A percentile compares a stretch with the other conserved stretches of the same genome.
Evolutionary conservation across 2,113 vertebrate species (phyloP).

Genomic region (Hippocampus barbouri): DNA sequence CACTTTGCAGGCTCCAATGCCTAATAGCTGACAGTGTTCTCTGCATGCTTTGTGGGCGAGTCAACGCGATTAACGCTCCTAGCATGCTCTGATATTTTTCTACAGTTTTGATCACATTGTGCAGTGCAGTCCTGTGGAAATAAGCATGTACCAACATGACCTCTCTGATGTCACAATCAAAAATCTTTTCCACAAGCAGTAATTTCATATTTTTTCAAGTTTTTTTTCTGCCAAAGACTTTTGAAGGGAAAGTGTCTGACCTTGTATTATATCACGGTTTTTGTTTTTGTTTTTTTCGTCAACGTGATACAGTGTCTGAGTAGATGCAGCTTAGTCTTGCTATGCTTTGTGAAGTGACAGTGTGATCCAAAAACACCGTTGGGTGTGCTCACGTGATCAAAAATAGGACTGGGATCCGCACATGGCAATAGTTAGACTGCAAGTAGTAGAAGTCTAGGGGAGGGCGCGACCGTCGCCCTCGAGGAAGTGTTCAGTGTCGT

Average conservation of each 20-base stretch:
- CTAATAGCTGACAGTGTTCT: slow-evolving; percentile 14
- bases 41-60: slow-evolving; percentile 46
- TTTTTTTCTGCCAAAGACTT: slow-evolving; percentile 66
- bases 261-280: slow-evolving; percentile 35
- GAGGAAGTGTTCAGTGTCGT: slow-evolving; percentile 57
- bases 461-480: slow-evolving; percentile 26
- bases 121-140: slow-evolving; percentile 51
- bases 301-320: slow-evolving; percentile 33
- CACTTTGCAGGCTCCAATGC: slow-evolving; percentile 13
- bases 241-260: slow-evolving; percentile 59
- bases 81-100: slow-evolving; percentile 50
- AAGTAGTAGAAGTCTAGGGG: slow-evolving; percentile 50
- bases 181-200: slow-evolving; percentile 6
- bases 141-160: slow-evolving; percentile 47
- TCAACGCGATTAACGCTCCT: slow-evolving; percentile 37
- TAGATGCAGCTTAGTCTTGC: slow-evolving; percentile 49
- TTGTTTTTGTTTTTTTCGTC: slow-evolving; percentile 7
- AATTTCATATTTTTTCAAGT: slow-evolving; percentile 30
- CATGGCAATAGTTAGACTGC: slow-evolving; percentile 48
- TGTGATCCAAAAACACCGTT: slow-evolving; percentile 52
- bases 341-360: slow-evolving; percentile 51
- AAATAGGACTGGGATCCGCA: slow-evolving; percentile 32
- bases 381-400: slow-evolving; percentile 37
- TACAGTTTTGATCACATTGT: slow-evolving; percentile 37
- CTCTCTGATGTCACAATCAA: slow-evolving; percentile 30